These are phyloP conservation scores for Melinaea menophilus DNA, from an alignment of 2,888 invertebrate genomes.

Conservation along the genomic window DNA sequence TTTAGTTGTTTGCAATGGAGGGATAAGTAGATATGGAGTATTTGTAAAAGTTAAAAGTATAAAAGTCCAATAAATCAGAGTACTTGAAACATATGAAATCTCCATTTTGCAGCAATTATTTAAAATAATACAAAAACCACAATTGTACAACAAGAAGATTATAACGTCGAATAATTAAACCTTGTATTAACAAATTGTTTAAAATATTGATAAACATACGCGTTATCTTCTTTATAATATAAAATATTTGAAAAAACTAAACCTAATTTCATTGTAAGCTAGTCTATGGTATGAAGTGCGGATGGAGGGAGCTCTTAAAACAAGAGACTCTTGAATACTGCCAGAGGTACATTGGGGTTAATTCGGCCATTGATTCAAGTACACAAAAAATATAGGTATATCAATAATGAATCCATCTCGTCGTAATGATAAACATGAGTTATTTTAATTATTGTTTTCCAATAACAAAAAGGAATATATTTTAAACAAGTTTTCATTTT, in stretches of 20 bases:
- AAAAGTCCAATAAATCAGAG: too few species aligned
- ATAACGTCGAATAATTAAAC: too few species aligned
- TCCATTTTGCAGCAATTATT: too few species aligned
- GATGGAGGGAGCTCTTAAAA: conserved; percentile 33
- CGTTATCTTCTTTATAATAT: not conserved
- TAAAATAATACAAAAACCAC: too few species aligned
- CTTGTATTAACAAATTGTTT: too few species aligned
- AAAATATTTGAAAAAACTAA: not conserved
- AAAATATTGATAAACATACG: too few species aligned
- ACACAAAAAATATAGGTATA: conserved; percentile 23
- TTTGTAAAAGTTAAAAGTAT: too few species aligned
- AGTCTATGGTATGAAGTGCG: conserved; percentile 31
- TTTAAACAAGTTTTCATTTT: not conserved
- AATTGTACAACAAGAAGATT: too few species aligned
- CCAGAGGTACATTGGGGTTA: conserved; percentile 38
- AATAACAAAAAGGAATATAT: not conserved
- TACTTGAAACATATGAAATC: too few species aligned
- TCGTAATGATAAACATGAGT: not conserved
- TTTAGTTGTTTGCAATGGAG: too few species aligned
- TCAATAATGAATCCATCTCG: conserved; percentile 27
- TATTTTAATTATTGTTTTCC: not conserved
- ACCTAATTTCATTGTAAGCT: conserved; percentile 11
- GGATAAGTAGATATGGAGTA: too few species aligned
- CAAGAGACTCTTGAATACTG: conserved; percentile 36
- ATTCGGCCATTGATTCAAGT: conserved; percentile 38